Evolutionary conservation across 2,888 invertebrate species (phyloP), one percentile per base, ranked within the genome.

Genomic region (Philhelius pedissequus): DNA sequence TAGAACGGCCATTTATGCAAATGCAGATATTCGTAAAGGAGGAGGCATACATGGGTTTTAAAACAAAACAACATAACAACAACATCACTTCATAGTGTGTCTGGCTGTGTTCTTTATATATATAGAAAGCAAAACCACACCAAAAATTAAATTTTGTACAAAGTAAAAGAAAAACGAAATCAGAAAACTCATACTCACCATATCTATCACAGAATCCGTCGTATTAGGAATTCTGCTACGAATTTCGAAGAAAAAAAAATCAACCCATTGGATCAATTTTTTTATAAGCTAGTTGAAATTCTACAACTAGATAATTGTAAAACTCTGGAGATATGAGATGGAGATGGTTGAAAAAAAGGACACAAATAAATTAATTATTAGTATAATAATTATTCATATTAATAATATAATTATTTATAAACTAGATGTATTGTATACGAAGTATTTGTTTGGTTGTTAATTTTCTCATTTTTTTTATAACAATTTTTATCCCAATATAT

Each of bases 11-110:
- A 94, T 97, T 54, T 94, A 93, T 89, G 96, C 95, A 0, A 97
- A 96, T 90, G 95, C 96, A 0, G 97, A 97, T 92, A 95, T 93
- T 89, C 94, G 97, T 86, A 97, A 97, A 91, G 94, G 94, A 11
- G 96, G 97, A 0, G 96, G 95, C 60, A 96, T 96, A 1, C 94
- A 93, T 58, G 97, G 96, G 45, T 92, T 94, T 87, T 93, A 94
- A 62, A 9, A 20, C 15, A 94, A 62, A 9, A 20, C 15, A 52
- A 15, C 3, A 52, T 27, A 60, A 35, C 5, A 15, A 43, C 8
- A 15, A 1, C 11, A 6, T 20, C 11, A 7, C 20, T 40, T 25
- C 8, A 9, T 22, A 58, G 2, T 60, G 25, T 43, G 43, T 43
- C 32, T 38, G n/a, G n/a, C n/a, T n/a, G n/a, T n/a, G n/a, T n/a